A percentile compares a stretch with the other conserved stretches of the same genome.
These are phyloP conservation scores for Aulostomus chinensis DNA, from an alignment of 2,797 vertebrate genomes.

Conservation along the genomic window DNA sequence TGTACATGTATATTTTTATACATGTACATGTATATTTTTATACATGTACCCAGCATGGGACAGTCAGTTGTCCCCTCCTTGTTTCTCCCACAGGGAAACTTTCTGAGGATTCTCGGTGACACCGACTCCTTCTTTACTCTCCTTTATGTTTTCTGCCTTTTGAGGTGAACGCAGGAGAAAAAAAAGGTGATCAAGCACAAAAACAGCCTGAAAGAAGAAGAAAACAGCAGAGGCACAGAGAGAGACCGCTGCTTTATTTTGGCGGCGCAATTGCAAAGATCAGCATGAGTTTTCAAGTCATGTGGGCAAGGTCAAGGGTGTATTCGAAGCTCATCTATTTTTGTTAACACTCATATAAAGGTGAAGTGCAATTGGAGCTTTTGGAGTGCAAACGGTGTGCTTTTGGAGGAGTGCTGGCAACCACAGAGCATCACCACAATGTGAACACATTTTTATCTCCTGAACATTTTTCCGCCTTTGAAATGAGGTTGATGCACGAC, in stretches of 20 bases:
- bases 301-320: neutral
- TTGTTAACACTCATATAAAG: too few species aligned
- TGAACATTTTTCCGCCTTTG: neutral
- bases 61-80: slow-evolving; percentile 26
- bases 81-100: slow-evolving; percentile 47
- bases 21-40: too few species aligned
- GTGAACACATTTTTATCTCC: neutral
- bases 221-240: neutral
- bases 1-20: too few species aligned
- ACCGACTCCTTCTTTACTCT: slow-evolving; percentile 11
- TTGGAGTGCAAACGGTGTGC: neutral
- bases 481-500: too few species aligned
- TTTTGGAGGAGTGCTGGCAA: neutral
- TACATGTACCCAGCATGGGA: slow-evolving; percentile 2
- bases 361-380: neutral
- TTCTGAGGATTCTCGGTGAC: slow-evolving; percentile 16
- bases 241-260: neutral
- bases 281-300: neutral
- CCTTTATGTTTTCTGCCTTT: slow-evolving; percentile 13
- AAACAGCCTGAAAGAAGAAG: neutral
- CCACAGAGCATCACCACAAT: neutral
- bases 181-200: slow-evolving; percentile 2
- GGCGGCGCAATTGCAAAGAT: neutral
- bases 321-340: neutral
- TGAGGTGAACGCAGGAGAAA: slow-evolving; percentile 11